phyloP scores from a whole-genome alignment of 2,113 vertebrate species.

The Ondatra zibethicus region DNA sequence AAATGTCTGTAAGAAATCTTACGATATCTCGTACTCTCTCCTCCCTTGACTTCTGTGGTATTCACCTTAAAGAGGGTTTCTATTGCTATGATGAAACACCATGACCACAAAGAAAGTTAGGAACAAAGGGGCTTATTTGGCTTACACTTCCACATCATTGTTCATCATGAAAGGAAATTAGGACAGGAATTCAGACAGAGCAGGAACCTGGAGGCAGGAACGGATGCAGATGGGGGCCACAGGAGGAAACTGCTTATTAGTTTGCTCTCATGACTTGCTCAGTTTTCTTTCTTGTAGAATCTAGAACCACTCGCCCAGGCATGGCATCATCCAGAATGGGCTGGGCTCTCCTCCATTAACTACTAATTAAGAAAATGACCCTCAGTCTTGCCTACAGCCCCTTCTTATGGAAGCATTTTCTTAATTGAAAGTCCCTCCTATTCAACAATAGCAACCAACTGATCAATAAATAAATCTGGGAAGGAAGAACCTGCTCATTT shows the following conservation, averaged over 20 bases:
- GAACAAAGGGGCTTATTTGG: not conserved
- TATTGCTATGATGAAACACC: not conserved
- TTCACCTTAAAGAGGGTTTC: not conserved
- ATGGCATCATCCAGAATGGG: not conserved
- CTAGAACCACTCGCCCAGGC: not conserved
- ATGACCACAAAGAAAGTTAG: not conserved
- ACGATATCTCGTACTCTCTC: not conserved
- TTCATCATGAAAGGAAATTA: not conserved
- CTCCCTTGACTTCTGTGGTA: not conserved
- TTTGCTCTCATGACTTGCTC: not conserved
- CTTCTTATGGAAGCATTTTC: not conserved
- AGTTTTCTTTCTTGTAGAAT: not conserved
- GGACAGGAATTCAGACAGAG: not conserved
- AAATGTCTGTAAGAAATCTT: not conserved
- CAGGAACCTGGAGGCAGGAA: not conserved
- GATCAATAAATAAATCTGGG: not conserved
- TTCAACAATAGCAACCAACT: not conserved
- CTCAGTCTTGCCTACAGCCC: not conserved
- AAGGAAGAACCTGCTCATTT: not conserved
- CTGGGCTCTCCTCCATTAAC: too few relatives aligned
- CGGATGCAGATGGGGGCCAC: not conserved
- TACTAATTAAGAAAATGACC: not conserved
- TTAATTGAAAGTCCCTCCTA: not conserved
- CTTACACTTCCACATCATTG: not conserved
- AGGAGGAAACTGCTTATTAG: not conserved